Percentiles rank a stretch among this genome's conserved stretches.
Evolutionary conservation across 2,888 invertebrate species (phyloP).

Genomic region (Xestia rhomboidea): DNA sequence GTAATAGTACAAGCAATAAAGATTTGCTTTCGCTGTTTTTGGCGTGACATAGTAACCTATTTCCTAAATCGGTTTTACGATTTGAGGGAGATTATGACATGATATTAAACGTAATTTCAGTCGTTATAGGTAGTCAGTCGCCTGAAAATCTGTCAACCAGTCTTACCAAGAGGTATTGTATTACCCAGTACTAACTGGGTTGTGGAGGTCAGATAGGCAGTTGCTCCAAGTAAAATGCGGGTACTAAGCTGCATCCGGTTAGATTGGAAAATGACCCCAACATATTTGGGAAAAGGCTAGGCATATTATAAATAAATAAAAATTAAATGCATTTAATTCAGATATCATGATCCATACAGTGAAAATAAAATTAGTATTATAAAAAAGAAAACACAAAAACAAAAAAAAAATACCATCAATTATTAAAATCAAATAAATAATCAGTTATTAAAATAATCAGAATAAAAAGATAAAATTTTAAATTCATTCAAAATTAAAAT

Average conservation of each 20-base stretch:
- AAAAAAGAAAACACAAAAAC: no score
- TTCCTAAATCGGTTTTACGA: conserved; percentile 25
- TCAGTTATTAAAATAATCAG: no score
- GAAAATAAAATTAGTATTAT: no score
- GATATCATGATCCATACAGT: no score
- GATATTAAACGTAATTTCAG: neutral
- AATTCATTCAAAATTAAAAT: no score
- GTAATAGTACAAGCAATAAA: conserved; percentile 45
- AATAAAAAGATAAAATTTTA: no score
- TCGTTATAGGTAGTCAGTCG: neutral
- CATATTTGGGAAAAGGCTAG: no score
- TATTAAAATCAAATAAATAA: no score
- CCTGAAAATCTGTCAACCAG: neutral
- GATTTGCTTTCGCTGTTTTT: conserved; percentile 30
- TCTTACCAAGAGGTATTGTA: neutral
- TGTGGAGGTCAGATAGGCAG: neutral
- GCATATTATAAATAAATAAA: no score
- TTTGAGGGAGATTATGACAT: conserved; percentile 15
- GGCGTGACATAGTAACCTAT: conserved; percentile 13
- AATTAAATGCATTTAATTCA: no score
- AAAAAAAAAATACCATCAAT: no score
- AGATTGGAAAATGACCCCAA: neutral
- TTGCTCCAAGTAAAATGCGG: neutral
- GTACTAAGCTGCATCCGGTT: neutral
- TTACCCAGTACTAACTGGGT: neutral